These are phyloP conservation scores for Propithecus coquereli DNA, from an alignment of 2,113 vertebrate genomes.

Conservation along the genomic window DNA sequence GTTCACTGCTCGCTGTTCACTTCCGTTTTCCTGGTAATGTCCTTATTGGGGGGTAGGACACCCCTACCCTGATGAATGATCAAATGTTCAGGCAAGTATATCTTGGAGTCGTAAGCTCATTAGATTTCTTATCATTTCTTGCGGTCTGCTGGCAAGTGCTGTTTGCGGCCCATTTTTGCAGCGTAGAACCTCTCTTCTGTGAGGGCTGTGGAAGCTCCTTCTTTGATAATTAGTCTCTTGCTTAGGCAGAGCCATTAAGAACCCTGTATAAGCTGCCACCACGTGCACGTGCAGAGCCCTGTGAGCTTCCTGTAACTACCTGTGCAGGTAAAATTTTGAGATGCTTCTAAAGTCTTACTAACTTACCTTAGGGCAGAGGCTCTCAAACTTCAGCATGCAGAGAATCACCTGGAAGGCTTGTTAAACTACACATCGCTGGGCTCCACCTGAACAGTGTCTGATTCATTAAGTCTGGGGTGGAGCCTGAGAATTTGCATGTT, in stretches of 20 bases:
- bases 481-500: not conserved
- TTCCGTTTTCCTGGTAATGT: conserved; percentile 23
- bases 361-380: not conserved
- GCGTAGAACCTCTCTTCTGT: not conserved
- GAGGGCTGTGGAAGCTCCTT: not conserved
- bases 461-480: not conserved
- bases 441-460: not conserved
- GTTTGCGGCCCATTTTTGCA: not conserved
- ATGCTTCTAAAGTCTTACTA: not conserved
- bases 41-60: not conserved
- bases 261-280: not conserved
- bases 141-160: not conserved
- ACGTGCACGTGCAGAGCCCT: not conserved
- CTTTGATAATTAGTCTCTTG: conserved; percentile 14
- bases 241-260: not conserved
- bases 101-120: conserved; percentile 9
- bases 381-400: not conserved
- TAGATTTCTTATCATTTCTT: conserved; percentile 42
- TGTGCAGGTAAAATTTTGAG: not conserved
- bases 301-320: not conserved
- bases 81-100: conserved; percentile 11
- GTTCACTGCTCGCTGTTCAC: not conserved
- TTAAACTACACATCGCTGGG: not conserved
- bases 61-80: not conserved
- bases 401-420: not conserved